Evolutionary conservation across 1,140 invertebrate species (phyloP).

Genomic region (Diorhabda carinulata): DNA sequence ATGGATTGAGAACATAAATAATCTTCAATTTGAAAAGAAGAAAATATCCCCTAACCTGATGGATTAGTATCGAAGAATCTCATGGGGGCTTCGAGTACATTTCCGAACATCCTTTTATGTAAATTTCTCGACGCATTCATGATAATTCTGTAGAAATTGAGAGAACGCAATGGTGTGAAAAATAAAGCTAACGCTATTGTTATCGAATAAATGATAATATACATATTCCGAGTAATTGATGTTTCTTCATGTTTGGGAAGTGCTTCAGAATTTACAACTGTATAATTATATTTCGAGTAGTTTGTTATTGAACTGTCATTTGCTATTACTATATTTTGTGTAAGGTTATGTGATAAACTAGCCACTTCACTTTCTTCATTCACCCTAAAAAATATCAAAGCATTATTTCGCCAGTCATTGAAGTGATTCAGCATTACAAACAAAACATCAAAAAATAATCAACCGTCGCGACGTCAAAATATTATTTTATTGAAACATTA

Average conservation of each 20-base stretch:
- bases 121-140: constrained; percentile 74
- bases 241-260: not conserved
- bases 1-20: constrained; percentile 8
- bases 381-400: no score
- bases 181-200: constrained; percentile 39
- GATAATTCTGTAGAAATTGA: constrained; percentile 73
- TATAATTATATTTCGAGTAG: constrained; percentile 37
- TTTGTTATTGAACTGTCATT: constrained; percentile 34
- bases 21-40: no score
- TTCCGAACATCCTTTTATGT: constrained; percentile 79
- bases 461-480: no score
- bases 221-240: constrained; percentile 19
- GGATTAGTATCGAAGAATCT: constrained; percentile 61
- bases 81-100: constrained; percentile 65
- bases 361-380: no score
- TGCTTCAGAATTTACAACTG: not conserved
- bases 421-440: no score
- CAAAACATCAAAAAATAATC: no score
- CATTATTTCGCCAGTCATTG: no score
- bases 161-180: constrained; percentile 57
- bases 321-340: not conserved
- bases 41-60: constrained; percentile 49
- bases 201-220: constrained; percentile 37
- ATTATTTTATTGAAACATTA: no score
- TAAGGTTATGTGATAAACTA: no score